Evolutionary conservation across 2,797 vertebrate genomes (phyloP).

Genomic region (Sebastiscus albofasciatus): DNA sequence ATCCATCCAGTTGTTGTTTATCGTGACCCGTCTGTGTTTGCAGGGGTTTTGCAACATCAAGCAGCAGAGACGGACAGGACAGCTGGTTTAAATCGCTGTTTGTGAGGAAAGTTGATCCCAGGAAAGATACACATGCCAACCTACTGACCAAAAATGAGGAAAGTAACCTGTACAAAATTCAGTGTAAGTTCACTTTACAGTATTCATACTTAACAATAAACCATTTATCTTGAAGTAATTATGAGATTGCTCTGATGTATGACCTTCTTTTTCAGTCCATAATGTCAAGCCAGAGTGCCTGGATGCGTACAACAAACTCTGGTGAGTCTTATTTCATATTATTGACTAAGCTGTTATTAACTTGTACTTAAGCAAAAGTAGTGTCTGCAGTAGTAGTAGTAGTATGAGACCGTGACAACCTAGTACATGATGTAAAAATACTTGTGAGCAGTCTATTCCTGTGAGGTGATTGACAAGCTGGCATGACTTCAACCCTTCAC

Average conservation of each 20-base stretch:
- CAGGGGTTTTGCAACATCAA: slow-evolving; percentile 85
- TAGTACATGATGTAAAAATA: slow-evolving; percentile 20
- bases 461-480: slow-evolving; percentile 47
- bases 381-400: not conserved
- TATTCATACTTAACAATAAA: not conserved
- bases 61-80: slow-evolving; percentile 85
- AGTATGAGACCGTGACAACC: not conserved
- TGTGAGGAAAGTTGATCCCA: slow-evolving; percentile 95
- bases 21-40: slow-evolving; percentile 17
- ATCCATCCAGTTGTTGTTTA: not conserved
- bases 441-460: slow-evolving; percentile 64
- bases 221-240: not conserved
- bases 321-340: slow-evolving; percentile 83
- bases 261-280: slow-evolving; percentile 87
- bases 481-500: slow-evolving; percentile 21
- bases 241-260: not conserved
- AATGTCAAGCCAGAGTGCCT: slow-evolving; percentile 98
- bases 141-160: slow-evolving; percentile 96
- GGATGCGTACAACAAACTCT: slow-evolving; percentile 95
- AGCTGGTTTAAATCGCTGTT: slow-evolving; percentile 97
- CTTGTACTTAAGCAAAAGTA: not conserved
- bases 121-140: slow-evolving; percentile 95
- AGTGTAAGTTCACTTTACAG: slow-evolving; percentile 84
- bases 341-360: not conserved
- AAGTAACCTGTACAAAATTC: slow-evolving; percentile 96